phyloP scores from a whole-genome alignment of 2,888 invertebrate species.

The Tillus elongatus region DNA sequence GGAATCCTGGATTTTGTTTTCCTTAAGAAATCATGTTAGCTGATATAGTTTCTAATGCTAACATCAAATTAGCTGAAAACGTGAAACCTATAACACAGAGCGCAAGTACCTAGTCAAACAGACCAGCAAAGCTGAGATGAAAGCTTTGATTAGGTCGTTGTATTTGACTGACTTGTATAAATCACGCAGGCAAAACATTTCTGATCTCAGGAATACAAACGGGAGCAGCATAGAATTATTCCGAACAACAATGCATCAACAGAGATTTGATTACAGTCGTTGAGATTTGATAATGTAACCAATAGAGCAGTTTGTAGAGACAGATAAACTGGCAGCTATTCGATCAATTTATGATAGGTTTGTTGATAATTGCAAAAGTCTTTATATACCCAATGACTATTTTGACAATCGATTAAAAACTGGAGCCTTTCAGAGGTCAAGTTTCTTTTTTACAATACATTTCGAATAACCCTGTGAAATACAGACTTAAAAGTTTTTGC shows the following conservation, averaged over 20 bases:
- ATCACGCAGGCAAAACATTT: slow-evolving; percentile 5
- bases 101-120: slow-evolving; percentile 5
- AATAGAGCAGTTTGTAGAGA: slow-evolving; percentile 4
- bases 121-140: slow-evolving; percentile 7
- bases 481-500: slow-evolving; percentile 5
- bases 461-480: slow-evolving; percentile 6
- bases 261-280: not conserved
- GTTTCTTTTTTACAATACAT: slow-evolving; percentile 8
- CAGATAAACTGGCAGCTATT: slow-evolving; percentile 10
- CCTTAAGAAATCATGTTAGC: too few species aligned
- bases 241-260: slow-evolving; percentile 8
- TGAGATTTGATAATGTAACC: not conserved
- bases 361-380: slow-evolving; percentile 9
- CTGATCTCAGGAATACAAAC: slow-evolving; percentile 7
- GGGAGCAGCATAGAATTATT: slow-evolving; percentile 9
- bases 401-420: slow-evolving; percentile 8
- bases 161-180: slow-evolving; percentile 9
- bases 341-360: slow-evolving; percentile 5
- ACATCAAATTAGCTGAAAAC: slow-evolving; percentile 4
- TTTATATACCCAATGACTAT: slow-evolving; percentile 4
- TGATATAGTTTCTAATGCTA: not conserved
- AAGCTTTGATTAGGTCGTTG: slow-evolving; percentile 8
- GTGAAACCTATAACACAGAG: not conserved
- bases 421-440: slow-evolving; percentile 7
- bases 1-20: too few species aligned